phyloP scores from a whole-genome alignment of 2,888 invertebrate genomes.

The Aspidiotus destructor region DNA sequence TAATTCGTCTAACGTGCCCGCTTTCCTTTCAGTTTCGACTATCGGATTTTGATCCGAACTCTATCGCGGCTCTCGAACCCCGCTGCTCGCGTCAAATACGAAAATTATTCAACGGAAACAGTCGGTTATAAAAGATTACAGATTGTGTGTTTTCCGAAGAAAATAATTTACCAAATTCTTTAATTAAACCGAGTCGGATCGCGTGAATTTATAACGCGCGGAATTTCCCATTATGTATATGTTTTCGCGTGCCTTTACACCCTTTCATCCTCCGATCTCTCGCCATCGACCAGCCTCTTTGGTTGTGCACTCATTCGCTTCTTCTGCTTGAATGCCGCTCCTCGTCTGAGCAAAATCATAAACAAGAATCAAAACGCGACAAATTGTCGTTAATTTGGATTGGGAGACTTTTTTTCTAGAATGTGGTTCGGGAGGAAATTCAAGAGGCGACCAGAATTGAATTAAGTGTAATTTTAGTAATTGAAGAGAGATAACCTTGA shows the following conservation, averaged over 20 bases:
- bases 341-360: no score
- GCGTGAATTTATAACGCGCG: conserved; percentile 27
- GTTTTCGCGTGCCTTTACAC: neutral
- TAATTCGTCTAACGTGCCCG: conserved; percentile 17
- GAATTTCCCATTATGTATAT: conserved; percentile 31
- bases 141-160: conserved; percentile 20
- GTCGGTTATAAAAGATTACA: conserved; percentile 32
- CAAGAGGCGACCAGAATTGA: no score
- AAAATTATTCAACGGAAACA: conserved; percentile 31
- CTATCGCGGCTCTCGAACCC: neutral
- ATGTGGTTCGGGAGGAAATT: no score
- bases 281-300: no score
- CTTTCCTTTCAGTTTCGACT: neutral
- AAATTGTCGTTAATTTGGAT: no score
- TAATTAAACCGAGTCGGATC: conserved; percentile 30
- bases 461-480: no score
- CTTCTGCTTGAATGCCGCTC: no score
- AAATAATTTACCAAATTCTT: conserved; percentile 29
- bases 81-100: conserved; percentile 16
- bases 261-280: neutral
- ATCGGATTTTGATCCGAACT: conserved; percentile 11
- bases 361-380: no score
- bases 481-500: no score
- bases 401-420: no score
- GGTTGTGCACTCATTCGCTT: no score